Base-by-base conservation (phyloP, 2,888 invertebrate genomes). In the Leptinotarsa haldemani region DNA sequence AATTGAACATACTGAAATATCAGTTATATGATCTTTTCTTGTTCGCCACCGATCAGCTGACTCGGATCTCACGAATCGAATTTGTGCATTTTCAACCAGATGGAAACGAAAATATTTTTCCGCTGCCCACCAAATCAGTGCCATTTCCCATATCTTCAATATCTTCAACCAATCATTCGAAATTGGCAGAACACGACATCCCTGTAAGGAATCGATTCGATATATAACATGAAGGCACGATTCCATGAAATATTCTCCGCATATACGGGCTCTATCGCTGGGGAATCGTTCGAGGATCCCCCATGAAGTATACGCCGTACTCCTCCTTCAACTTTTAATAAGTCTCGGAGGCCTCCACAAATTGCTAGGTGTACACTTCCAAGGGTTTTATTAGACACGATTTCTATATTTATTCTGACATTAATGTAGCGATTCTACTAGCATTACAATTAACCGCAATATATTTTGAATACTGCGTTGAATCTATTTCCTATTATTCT, bases 351-450 rank as follows among this genome's bases (percentile, higher is more conserved):
- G 68, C 56, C 50, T 56, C 40, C 46, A 46, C 68, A 68, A 68
- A 68, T 68, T 68, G 68, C 68, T 68, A 68, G 68, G 56, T 68
- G 56, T 68, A 56, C 56, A 56, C 56, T 56, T 68, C 46, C 56
- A 40, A 15, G 68, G 68, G 68, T 68, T 68, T 68, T 68, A 68
- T 56, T 68, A 46, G 56, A 68, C 68, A 68, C 68, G 68, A 68
- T 68, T 46, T 47, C 68, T 56, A n/a, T 68, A 68, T 68, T 68
- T 68, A 68, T 56, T 68, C 40, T 22, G 68, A 22, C 56, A 68
- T 68, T 56, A 56, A 20, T 68, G 53, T 46, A 56, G 46, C 68
- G 20, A 56, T 50, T 52, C 12, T 56, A 52, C 40, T 12, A 15
- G 61, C 40, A 20, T 20, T 46, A 46, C 13, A 53, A 53, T 67